phyloP scores from a whole-genome alignment of 1,140 invertebrate species.

The Drosophila asahinai region DNA sequence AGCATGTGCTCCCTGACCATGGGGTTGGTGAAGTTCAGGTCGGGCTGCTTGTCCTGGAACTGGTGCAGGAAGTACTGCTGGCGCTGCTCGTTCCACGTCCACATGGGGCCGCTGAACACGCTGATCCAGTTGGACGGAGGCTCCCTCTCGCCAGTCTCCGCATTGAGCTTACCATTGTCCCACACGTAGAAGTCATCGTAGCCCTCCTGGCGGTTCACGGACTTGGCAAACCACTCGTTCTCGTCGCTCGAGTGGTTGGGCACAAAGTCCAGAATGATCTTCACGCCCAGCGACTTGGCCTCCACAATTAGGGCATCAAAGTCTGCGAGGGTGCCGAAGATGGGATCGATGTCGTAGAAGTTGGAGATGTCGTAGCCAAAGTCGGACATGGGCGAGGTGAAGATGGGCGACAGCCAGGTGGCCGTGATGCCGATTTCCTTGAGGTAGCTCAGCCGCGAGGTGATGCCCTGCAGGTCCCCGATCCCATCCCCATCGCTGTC shows the following conservation, averaged over 20 bases:
- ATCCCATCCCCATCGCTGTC: slow-evolving; percentile 92
- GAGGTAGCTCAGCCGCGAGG: slow-evolving; percentile 85
- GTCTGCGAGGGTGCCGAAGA: slow-evolving; percentile 91
- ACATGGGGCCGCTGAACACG: slow-evolving; percentile 87
- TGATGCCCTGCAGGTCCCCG: slow-evolving; percentile 89
- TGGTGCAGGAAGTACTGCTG: slow-evolving; percentile 90
- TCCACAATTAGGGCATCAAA: slow-evolving; percentile 88
- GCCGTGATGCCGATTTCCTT: slow-evolving; percentile 87
- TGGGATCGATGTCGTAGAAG: slow-evolving; percentile 89
- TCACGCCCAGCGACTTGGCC: slow-evolving; percentile 85
- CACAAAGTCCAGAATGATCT: slow-evolving; percentile 82
- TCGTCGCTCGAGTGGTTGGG: slow-evolving; percentile 91
- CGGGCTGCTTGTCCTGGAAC: slow-evolving; percentile 88
- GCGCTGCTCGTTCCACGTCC: slow-evolving; percentile 87
- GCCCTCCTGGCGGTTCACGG: slow-evolving; percentile 86
- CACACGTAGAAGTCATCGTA: slow-evolving; percentile 91
- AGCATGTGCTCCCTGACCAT: slow-evolving; percentile 88
- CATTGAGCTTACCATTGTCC: slow-evolving; percentile 86
- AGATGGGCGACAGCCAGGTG: slow-evolving; percentile 91
- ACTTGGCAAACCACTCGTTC: slow-evolving; percentile 90
- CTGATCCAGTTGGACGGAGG: slow-evolving; percentile 90
- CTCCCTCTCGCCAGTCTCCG: slow-evolving; percentile 56
- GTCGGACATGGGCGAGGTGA: slow-evolving; percentile 88
- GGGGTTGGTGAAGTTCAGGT: slow-evolving; percentile 89
- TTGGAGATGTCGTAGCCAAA: slow-evolving; percentile 90